These are phyloP conservation scores for Tenthredo amoena DNA, from an alignment of 2,888 invertebrate genomes.

Conservation along the genomic window DNA sequence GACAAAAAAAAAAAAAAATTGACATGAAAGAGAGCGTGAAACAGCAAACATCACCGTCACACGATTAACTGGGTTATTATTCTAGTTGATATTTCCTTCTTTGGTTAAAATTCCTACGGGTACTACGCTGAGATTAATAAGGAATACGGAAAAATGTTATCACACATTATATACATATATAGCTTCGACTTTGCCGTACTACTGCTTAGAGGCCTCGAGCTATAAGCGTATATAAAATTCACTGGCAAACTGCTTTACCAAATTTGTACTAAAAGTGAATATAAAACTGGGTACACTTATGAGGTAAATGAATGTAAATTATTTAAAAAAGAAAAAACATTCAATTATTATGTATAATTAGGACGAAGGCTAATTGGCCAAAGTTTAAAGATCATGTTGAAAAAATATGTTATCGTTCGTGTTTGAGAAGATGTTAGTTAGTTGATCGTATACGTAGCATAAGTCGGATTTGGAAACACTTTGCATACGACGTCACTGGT, in stretches of 20 bases:
- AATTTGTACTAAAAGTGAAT: not conserved
- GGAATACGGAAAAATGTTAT: not conserved
- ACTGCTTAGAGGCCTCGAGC: not conserved
- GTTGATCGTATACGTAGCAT: not conserved
- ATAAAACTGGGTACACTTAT: not conserved
- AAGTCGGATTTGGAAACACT: not conserved
- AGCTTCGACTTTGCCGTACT: not conserved
- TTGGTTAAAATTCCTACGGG: not conserved
- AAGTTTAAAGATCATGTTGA: not conserved
- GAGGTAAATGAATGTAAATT: not conserved
- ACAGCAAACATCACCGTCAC: not conserved
- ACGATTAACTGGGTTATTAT: not conserved
- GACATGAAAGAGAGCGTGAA: not conserved
- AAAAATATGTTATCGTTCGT: not conserved
- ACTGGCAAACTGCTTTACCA: not conserved
- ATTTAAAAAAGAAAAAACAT: not conserved
- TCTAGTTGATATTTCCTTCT: not conserved
- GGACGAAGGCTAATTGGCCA: not conserved
- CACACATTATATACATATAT: not conserved
- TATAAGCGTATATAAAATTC: not conserved
- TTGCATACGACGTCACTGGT: not conserved
- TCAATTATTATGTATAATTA: not conserved
- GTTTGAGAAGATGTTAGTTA: not conserved
- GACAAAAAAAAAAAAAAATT: not conserved
- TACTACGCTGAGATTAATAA: not conserved